Evolutionary conservation across 2,113 vertebrate genomes (phyloP).

Genomic region (Tonatia bakeri): DNA sequence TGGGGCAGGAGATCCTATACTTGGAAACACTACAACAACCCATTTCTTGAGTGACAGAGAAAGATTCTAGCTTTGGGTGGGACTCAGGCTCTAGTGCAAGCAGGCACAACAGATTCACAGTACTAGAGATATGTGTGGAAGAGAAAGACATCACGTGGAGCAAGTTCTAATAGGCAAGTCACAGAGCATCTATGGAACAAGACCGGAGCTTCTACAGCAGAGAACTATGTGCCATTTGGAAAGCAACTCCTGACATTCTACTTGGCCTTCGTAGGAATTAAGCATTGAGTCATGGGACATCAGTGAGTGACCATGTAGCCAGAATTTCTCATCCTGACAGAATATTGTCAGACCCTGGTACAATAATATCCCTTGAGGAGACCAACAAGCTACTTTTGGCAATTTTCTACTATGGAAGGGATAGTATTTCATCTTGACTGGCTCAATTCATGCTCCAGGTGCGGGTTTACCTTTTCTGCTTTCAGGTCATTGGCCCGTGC

Average conservation of each 20-base stretch:
- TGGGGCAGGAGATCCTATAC: neutral
- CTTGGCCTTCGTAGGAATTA: neutral
- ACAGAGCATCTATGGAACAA: neutral
- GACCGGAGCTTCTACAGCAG: neutral
- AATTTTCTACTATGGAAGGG: neutral
- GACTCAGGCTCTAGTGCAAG: neutral
- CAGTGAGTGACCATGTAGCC: neutral
- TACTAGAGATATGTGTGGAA: neutral
- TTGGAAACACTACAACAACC: neutral
- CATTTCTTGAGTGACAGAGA: neutral
- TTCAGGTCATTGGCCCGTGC: neutral
- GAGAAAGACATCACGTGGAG: neutral
- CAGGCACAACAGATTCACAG: neutral
- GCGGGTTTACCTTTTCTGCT: neutral
- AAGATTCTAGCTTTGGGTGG: neutral
- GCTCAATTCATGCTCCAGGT: neutral
- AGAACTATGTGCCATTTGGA: neutral
- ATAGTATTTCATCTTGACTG: neutral
- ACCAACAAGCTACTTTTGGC: neutral
- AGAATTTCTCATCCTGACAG: neutral
- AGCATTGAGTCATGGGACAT: neutral
- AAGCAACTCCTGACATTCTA: neutral
- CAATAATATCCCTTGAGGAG: neutral
- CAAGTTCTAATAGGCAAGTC: neutral
- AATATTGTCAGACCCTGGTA: neutral